Conservation (phyloP, 2,113 vertebrate species). For the Benitochromis conjunctus region DNA sequence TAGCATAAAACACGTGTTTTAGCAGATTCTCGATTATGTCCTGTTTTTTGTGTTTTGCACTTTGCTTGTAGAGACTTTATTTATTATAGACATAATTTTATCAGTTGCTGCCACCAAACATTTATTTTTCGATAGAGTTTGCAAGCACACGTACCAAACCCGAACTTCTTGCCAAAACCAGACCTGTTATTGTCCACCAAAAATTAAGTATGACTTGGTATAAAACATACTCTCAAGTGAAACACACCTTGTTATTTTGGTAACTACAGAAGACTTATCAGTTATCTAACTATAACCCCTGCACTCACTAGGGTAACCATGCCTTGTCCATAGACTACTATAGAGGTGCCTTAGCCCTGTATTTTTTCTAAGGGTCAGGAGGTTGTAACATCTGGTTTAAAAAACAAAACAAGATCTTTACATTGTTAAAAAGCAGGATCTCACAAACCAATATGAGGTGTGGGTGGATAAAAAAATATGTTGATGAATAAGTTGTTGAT, state of each 20-base stretch:
- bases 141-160: background rate
- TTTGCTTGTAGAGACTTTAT: background rate
- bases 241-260: background rate
- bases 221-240: background rate
- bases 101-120: background rate
- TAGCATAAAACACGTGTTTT: background rate
- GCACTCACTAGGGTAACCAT: background rate
- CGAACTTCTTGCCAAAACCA: fast-evolving
- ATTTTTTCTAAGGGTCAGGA: background rate
- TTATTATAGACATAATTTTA: background rate
- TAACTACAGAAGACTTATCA: background rate
- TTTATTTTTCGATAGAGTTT: background rate
- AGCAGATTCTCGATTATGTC: background rate
- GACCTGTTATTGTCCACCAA: background rate
- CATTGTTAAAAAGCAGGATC: background rate
- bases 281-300: background rate
- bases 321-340: fast-evolving
- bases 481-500: background rate
- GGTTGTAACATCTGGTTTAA: background rate
- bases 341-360: background rate
- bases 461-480: fast-evolving
- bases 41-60: background rate
- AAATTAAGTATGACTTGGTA: background rate
- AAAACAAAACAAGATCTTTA: background rate
- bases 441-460: background rate